phyloP scores from a whole-genome alignment of 2,113 vertebrate genomes.

The Hiodon alosoides region DNA sequence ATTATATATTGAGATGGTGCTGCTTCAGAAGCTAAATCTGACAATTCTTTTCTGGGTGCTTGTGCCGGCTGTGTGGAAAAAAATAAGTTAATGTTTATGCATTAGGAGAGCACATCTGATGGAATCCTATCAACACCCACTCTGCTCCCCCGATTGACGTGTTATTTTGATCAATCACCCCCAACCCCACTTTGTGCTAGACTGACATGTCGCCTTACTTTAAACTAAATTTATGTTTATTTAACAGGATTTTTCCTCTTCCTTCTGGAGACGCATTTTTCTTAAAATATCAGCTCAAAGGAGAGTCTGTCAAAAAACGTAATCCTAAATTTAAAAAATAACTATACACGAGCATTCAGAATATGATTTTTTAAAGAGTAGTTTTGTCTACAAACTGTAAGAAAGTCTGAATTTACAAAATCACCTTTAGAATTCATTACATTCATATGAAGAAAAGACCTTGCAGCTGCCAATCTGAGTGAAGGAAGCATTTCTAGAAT shows the following conservation, averaged over 20 bases:
- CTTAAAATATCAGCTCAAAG: not conserved
- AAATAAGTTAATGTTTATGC: conserved; percentile 7
- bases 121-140: not conserved
- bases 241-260: not conserved
- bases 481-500: too few species aligned
- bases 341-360: too few species aligned
- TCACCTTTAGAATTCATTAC: too few species aligned
- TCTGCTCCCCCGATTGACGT: conserved; percentile 4
- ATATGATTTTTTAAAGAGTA: too few species aligned
- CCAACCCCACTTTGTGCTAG: not conserved
- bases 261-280: not conserved
- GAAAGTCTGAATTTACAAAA: too few species aligned
- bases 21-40: not conserved
- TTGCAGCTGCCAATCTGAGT: too few species aligned
- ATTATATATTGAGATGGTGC: not conserved
- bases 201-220: not conserved
- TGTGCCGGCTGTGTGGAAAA: too few species aligned
- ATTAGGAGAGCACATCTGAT: conserved; percentile 5
- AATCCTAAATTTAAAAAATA: not conserved
- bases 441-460: too few species aligned
- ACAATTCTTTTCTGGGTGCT: not conserved
- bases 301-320: not conserved
- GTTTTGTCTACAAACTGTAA: too few species aligned
- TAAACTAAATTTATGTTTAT: not conserved
- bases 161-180: conserved; percentile 15